Percentiles rank a stretch among this genome's conserved stretches.
Conservation (phyloP, 2,888 invertebrate genomes). For the Melipona beecheii region DNA sequence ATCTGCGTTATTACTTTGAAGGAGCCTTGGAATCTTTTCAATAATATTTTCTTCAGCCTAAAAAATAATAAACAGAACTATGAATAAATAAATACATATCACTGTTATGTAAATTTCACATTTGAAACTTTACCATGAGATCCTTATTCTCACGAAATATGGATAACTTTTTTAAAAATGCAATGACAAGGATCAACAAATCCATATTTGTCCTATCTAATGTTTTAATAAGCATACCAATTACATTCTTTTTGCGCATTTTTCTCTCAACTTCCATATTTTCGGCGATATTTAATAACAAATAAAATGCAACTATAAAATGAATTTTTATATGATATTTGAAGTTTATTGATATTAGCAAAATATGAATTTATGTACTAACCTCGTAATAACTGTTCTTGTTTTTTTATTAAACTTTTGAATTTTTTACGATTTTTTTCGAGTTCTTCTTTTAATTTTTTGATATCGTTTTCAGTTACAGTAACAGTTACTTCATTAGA, state of each 20-base stretch:
- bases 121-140: constrained; percentile 88
- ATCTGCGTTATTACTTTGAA: constrained; percentile 88
- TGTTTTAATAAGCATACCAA: constrained; percentile 93
- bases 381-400: constrained; percentile 94
- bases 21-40: constrained; percentile 92
- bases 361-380: constrained; percentile 17
- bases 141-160: constrained; percentile 97
- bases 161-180: constrained; percentile 97
- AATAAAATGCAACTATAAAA: constrained; percentile 92
- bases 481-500: constrained; percentile 72
- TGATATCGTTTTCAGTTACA: constrained; percentile 78
- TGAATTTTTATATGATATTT: constrained; percentile 38
- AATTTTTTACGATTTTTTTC: constrained; percentile 92
- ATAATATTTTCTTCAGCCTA: constrained; percentile 90
- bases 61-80: constrained; percentile 15
- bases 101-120: not conserved
- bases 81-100: constrained; percentile 12
- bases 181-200: constrained; percentile 94
- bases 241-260: constrained; percentile 97
- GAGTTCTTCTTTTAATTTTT: constrained; percentile 88
- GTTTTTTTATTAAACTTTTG: constrained; percentile 93
- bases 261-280: constrained; percentile 98
- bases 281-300: constrained; percentile 97
- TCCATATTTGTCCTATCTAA: constrained; percentile 96
- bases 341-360: constrained; percentile 7